These are phyloP conservation scores for Malurus cyaneus DNA, from an alignment of 2,113 vertebrate species.

Conservation along the genomic window DNA sequence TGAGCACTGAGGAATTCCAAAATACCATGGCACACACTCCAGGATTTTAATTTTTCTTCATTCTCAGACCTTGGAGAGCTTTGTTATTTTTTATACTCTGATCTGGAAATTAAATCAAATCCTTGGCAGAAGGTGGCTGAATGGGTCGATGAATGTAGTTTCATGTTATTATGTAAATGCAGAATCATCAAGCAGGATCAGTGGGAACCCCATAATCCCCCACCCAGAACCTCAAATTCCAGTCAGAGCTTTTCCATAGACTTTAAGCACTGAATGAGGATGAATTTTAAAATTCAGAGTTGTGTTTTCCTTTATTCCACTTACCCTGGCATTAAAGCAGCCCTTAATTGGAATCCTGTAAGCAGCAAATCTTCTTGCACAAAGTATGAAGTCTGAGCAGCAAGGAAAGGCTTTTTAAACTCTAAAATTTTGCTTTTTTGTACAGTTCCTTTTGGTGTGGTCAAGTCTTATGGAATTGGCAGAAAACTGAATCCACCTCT, in stretches of 20 bases:
- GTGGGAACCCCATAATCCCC: neutral
- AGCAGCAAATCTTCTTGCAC: neutral
- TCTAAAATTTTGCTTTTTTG: neutral
- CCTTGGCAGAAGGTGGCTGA: neutral
- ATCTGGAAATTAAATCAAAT: neutral
- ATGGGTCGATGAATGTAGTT: neutral
- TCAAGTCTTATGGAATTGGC: neutral
- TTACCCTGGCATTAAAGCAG: neutral
- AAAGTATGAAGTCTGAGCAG: neutral
- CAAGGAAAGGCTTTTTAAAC: neutral
- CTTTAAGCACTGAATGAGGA: neutral
- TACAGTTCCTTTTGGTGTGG: neutral
- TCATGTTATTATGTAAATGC: neutral
- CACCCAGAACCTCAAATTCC: neutral
- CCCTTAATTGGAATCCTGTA: neutral
- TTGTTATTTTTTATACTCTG: neutral
- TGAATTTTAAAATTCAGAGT: neutral
- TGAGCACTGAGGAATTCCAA: neutral
- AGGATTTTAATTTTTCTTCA: neutral
- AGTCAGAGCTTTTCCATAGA: neutral
- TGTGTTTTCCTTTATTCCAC: neutral
- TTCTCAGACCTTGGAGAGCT: neutral
- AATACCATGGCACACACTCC: neutral
- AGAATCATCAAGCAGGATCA: neutral
- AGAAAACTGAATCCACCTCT: neutral